Evolutionary conservation across 2,888 invertebrate species (phyloP), one percentile per base, ranked within the genome.

Genomic region (Drosophila kokeensis): DNA sequence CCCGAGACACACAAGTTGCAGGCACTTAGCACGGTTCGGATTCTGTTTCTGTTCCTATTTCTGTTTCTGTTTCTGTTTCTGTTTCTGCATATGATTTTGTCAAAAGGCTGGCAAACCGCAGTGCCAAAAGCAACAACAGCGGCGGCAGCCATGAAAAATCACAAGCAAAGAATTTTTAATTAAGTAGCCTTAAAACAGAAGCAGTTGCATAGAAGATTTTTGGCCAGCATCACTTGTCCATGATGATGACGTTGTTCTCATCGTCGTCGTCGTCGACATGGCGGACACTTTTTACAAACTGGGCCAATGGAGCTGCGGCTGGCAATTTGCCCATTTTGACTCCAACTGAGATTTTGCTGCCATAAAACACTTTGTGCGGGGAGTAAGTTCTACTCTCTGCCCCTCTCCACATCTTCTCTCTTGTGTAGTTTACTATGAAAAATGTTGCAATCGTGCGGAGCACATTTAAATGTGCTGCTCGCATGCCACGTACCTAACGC

Each of bases 391-490:
- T 11, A 45, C 34, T 29, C n/a, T 8, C 52, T 48, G 24, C 24
- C n/a, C n/a, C 38, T n/a, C 7, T n/a, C 32, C 48, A 21, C 38
- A 24, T 15, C 62, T 13, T 29, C 36, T 32, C 57, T n/a, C 45
- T 38, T 29, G 59, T 38, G 36, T 48, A 62, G 76, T 78, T 83
- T 81, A 82, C 73, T 60, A 89, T 85, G 84, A 84, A 72, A 85
- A 87, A 89, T 84, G 82, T 72, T 75, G 75, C 90, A 87, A 84
- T 89, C 85, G 88, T 84, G 85, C 75, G 64, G 64, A 76, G 86
- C 70, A 76, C 88, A 84, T 85, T 85, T 79, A 84, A 84, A 83
- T 81, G 75, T 65, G 77, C 42, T 78, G 32, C 77, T 81, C 60
- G 52, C 54, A 70, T 70, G 81, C 50, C 34, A 24, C 45, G 49